Base-by-base conservation (phyloP, 2,888 invertebrate species). In the Achlya flavicornis region DNA sequence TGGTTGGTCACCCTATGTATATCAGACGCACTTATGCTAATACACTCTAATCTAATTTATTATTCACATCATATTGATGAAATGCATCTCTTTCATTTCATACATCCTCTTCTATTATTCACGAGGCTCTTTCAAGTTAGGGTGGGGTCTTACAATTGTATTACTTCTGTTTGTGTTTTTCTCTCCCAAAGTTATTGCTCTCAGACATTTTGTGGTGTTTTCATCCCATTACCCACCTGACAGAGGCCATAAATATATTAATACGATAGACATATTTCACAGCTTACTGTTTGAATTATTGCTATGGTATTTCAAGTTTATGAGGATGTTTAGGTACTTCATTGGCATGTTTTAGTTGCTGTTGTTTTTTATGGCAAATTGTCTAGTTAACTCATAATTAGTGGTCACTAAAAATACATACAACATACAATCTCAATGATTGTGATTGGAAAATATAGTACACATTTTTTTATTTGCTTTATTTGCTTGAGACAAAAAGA, bases 221-320 rank as follows among this genome's bases (percentile, higher is more conserved):
- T 91, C 92, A 84, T 90, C 79, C 91, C 92, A 92, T 93, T 92
- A 93, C 93, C 91, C 91, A 91, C 80, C 76, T 86, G 91, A 90
- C 90, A 89, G 89, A 83, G 80, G 84, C 85, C 86, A 91, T 92
- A 91, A 93, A 92, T 92, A 92, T 89, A 87, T 91, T 88, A 89
- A 87, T 85, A 84, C 79, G 71, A 80, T 74, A 77, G 84, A 83
- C 86, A 89, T 90, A 86, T 89, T 87, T 88, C 83, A 83, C 73
- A 73, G 80, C 80, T 80, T 79, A 77, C 75, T 66, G 68, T 74
- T 72, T 81, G 81, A 83, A 75, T 78, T 83, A 83, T 84, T 73
- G 69, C 74, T 73, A 66, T 72, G 75, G 79, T 80, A 74, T 78
- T 73, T 73, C 73, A 76, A 70, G 72, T 77, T 72, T 71, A 62